Evolutionary conservation across 2,888 invertebrate species (phyloP).

Genomic region (Mimas tiliae): DNA sequence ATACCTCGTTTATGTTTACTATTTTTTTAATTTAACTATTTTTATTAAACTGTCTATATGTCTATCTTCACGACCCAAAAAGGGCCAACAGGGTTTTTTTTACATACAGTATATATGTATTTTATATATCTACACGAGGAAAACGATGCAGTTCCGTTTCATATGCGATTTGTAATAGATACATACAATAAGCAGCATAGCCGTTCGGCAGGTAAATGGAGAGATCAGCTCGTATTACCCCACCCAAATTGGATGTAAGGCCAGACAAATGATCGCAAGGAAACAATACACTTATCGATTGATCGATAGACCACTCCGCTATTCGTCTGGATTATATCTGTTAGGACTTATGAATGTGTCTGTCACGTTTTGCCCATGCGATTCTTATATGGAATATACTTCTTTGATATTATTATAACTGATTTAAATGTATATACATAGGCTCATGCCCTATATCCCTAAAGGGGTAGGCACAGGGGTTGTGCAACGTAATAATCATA

Average conservation of each 20-base stretch:
- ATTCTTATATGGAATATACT: background rate
- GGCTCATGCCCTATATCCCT: too few species aligned
- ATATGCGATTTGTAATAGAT: slow-evolving; percentile 14
- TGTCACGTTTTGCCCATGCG: background rate
- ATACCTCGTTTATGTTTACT: too few species aligned
- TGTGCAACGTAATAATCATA: too few species aligned
- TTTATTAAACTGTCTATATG: too few species aligned
- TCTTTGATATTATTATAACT: too few species aligned
- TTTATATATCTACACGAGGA: too few species aligned
- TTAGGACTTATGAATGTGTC: slow-evolving; percentile 4
- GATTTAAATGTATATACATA: too few species aligned
- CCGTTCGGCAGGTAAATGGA: slow-evolving; percentile 27
- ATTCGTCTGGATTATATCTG: slow-evolving; percentile 29
- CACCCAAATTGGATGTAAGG: slow-evolving; percentile 56
- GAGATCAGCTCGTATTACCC: slow-evolving; percentile 45
- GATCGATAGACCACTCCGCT: slow-evolving; percentile 48
- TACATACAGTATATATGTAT: too few species aligned
- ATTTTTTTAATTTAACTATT: too few species aligned
- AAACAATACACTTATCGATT: slow-evolving; percentile 58
- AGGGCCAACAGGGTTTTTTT: too few species aligned
- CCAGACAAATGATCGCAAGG: slow-evolving; percentile 59
- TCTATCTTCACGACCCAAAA: too few species aligned
- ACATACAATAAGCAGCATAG: background rate
- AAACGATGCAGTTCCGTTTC: background rate
- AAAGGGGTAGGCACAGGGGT: too few species aligned